Conservation (phyloP, 2,797 vertebrate genomes). For the Bradypus variegatus region DNA sequence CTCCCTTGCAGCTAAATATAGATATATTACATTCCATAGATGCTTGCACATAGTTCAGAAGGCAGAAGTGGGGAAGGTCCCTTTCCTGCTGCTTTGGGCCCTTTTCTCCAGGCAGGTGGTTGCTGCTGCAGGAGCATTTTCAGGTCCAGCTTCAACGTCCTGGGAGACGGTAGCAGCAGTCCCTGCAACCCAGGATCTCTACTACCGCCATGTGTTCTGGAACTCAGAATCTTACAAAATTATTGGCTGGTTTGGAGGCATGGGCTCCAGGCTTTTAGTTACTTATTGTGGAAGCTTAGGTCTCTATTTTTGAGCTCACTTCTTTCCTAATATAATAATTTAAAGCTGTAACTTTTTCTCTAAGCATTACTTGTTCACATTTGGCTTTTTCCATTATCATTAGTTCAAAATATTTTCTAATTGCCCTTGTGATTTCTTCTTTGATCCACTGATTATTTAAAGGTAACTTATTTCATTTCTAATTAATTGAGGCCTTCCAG, state of each 20-base stretch:
- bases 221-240: background rate
- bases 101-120: background rate
- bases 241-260: background rate
- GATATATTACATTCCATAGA: background rate
- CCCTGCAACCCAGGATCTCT: background rate
- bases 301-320: background rate
- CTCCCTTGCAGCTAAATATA: background rate
- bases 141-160: fast-evolving
- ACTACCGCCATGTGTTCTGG: background rate
- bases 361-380: background rate
- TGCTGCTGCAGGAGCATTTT: background rate
- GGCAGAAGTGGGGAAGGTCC: background rate
- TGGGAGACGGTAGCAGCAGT: background rate
- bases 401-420: background rate
- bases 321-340: background rate
- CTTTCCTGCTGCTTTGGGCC: no score
- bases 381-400: background rate
- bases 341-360: background rate
- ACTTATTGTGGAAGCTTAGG: background rate
- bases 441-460: background rate
- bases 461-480: background rate
- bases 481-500: background rate
- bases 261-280: background rate
- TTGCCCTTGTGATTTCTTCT: background rate
- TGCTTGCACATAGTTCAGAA: fast-evolving